Evolutionary conservation across 2,113 vertebrate genomes (phyloP), one percentile per base, ranked within the genome.

Genomic region (Muscicapa adusta): DNA sequence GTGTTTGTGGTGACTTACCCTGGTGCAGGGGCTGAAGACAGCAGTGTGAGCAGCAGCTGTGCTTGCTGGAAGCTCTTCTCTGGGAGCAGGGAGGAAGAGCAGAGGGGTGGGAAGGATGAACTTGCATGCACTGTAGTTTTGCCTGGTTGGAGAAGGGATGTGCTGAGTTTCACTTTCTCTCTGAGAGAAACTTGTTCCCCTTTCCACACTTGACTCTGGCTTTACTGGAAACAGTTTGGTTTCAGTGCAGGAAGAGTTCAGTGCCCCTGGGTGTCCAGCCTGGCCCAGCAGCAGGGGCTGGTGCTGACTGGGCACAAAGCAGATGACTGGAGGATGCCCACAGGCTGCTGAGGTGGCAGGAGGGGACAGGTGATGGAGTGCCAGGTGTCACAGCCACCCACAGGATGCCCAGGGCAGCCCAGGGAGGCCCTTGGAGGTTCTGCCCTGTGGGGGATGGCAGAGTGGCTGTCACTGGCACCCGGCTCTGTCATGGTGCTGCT

Each of bases 1-100:
- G 40, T 26, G 1, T 38, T 25, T 12, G 18, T 54, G 34, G 14
- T 43, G 42, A 75, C 96, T 94, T 96, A 97, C 97, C 97, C 94
- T 8, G 9, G 29, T 38, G 58, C 31, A 65, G 31, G 25, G 29
- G 33, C 8, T 45, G 73, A 73, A 56, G 58, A 25, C 12, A 60
- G 8, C 23, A n/a, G 36, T 10, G 38, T 16, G 38, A 74, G 22
- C 33, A 87, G 85, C 71, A 38, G 74, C 14, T 86, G 50, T 10
- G 43, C 54, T 66, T 66, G 48, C 48, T 76, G 72, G 31, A 61
- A 61, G n/a, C 17, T 50, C 34, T 71, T 60, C 16, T 61, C 33
- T 13, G 14, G 10, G 12, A 57, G 22, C 4, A 61, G 34, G 61
- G 6, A 31, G 61, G 70, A 47, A 61, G 58, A 70, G 25, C 10